phyloP scores from a whole-genome alignment of 2,113 vertebrate genomes.

The Cettia cetti region DNA sequence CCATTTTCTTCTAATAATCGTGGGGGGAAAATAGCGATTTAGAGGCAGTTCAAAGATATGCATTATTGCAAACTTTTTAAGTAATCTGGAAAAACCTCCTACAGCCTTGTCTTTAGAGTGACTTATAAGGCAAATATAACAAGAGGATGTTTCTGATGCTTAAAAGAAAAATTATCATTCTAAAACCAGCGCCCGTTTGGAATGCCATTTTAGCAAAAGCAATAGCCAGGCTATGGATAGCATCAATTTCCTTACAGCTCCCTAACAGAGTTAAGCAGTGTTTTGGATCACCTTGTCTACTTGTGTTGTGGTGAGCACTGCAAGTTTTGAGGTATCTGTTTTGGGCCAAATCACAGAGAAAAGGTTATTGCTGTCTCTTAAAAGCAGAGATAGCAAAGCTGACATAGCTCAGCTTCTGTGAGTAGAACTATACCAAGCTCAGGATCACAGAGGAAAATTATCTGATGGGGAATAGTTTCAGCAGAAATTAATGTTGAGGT shows the following conservation, averaged over 20 bases:
- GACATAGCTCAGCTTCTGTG: fast-evolving
- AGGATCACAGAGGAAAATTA: background rate
- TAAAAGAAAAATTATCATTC: background rate
- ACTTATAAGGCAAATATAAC: background rate
- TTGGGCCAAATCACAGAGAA: background rate
- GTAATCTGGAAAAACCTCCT: background rate
- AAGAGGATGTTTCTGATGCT: background rate
- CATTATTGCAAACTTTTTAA: background rate
- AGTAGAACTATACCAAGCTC: background rate
- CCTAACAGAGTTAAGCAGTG: background rate
- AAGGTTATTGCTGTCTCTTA: background rate
- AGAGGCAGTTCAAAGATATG: background rate
- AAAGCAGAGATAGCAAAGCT: background rate
- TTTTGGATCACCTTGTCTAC: background rate
- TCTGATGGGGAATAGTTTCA: background rate
- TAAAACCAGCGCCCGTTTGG: background rate
- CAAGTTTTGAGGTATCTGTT: background rate
- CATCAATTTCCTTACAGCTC: background rate
- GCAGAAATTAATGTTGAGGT: background rate
- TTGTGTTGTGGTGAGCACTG: background rate
- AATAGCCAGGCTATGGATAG: background rate
- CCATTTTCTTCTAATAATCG: background rate
- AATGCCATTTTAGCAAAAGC: background rate
- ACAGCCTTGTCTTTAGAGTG: background rate
- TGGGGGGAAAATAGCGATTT: background rate